Evolutionary conservation across 2,888 invertebrate genomes (phyloP), one percentile per base, ranked within the genome.

Genomic region (Pseudeuparius sepicola): DNA sequence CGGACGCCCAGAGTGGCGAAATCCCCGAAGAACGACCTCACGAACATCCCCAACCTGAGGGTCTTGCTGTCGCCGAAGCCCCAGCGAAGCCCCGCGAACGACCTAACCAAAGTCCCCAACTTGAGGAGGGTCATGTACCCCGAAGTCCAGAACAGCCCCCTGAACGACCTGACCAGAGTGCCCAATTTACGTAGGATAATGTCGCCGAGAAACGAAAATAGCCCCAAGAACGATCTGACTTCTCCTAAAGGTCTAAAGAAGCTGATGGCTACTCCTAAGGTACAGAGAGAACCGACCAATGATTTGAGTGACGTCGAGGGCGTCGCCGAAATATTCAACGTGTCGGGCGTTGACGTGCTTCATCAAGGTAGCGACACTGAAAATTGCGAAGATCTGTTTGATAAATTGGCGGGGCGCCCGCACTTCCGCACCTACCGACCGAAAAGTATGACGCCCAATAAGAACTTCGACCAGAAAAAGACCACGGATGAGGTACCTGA

Each of bases 241-340:
- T 28, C 43, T 15, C 26, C 42, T 4, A 10, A n/a, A 4, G 47
- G 47, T 15, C 28, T 48, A 3, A 49, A 40, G 31, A 36, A 42
- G 23, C 25, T 52, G 4, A 24, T 51, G 23, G 42, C 23, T 27
- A 50, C 51, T 5, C 51, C 52, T 12, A 37, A 14, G 26, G 25
- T 11, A 17, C 40, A 35, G 15, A 48, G 37, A 26, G 24, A 34
- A 23, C 45, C 41, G 5, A 20, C 16, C 4, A 49, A 48, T 36
- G 47, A 50, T 28, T 27, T 49, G n/a, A 35, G 31, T 11, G 40
- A 53, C 25, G 33, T 56, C 4, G 40, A 30, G 20, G 54, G 52
- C 4, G 45, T 55, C 3, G 49, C 49, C 14, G 37, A 44, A 14
- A 25, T 57, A 4, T 44, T 56, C 11, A 43, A 39, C n/a, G 34